Percentiles rank a stretch among this genome's conserved stretches.
Conservation (phyloP, 2,888 invertebrate species). For the Parnassius apollo region DNA sequence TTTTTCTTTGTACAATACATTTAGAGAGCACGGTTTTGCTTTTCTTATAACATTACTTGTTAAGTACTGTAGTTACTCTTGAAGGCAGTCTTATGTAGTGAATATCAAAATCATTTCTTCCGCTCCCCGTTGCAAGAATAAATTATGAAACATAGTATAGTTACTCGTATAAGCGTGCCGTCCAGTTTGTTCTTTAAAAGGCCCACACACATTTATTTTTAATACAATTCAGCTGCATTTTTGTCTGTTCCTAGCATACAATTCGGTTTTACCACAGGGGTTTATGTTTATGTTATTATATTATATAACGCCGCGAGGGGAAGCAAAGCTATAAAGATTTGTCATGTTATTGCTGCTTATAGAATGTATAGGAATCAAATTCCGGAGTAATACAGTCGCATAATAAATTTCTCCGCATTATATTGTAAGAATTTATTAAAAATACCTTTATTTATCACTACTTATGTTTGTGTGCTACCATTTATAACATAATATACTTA, state of each 20-base stretch:
- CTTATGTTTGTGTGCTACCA: conserved; percentile 33
- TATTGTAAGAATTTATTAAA: conserved; percentile 14
- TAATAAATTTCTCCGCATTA: conserved; percentile 19
- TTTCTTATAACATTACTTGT: conserved; percentile 68
- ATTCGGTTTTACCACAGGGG: neutral
- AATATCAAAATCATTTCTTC: conserved; percentile 35
- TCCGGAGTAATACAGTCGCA: conserved; percentile 39
- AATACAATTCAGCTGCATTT: conserved; percentile 38
- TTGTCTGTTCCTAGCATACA: conserved; percentile 59
- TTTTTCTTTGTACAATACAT: conserved; percentile 62
- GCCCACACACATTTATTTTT: conserved; percentile 25
- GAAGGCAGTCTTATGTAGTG: conserved; percentile 37
- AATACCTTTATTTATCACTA: conserved; percentile 9
- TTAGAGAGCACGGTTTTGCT: conserved; percentile 78
- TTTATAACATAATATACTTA: conserved; percentile 36
- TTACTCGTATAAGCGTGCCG: conserved; percentile 62
- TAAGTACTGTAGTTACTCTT: conserved; percentile 54
- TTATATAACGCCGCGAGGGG: conserved; percentile 16
- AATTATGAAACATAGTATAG: conserved; percentile 30
- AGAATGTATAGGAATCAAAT: conserved; percentile 55
- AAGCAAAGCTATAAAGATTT: conserved; percentile 13
- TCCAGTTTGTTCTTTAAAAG: conserved; percentile 48
- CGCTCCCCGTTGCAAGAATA: conserved; percentile 27
- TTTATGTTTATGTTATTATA: conserved; percentile 16
- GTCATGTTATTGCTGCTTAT: conserved; percentile 16